phyloP scores from a whole-genome alignment of 2,888 invertebrate genomes.

The Ptychoptera albimana region DNA sequence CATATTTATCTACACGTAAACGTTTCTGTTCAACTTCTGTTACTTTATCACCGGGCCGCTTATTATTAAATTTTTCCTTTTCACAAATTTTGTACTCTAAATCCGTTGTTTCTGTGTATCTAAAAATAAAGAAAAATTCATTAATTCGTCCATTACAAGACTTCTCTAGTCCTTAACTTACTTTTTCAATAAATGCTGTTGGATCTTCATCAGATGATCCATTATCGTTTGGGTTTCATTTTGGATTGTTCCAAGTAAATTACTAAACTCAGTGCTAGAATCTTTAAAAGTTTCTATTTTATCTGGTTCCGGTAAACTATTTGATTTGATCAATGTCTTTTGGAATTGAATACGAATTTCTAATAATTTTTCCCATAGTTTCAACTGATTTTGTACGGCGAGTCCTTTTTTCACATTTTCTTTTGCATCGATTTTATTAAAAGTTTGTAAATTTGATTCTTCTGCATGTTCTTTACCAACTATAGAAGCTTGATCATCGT shows the following conservation, averaged over 20 bases:
- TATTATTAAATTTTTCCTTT: conserved; percentile 12
- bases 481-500: conserved; percentile 36
- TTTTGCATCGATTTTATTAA: too few species aligned
- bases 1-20: conserved; percentile 34
- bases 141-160: conserved; percentile 23
- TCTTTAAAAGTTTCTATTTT: conserved; percentile 22
- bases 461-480: conserved; percentile 36
- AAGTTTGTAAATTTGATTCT: conserved; percentile 19
- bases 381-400: conserved; percentile 52
- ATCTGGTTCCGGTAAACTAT: conserved; percentile 58
- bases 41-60: conserved; percentile 33
- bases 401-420: conserved; percentile 41
- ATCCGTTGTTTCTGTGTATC: conserved; percentile 52
- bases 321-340: conserved; percentile 56
- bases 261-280: too few species aligned
- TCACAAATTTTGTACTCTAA: conserved; percentile 18
- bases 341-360: conserved; percentile 81
- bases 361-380: conserved; percentile 70
- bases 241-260: too few species aligned
- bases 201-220: too few species aligned
- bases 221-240: too few species aligned
- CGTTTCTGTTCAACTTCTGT: conserved; percentile 25
- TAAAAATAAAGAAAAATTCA: not conserved
- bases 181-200: too few species aligned
- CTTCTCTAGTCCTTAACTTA: too few species aligned